These are phyloP conservation scores for Cremastinae sp. DNA, from an alignment of 2,888 invertebrate genomes.

Conservation along the genomic window DNA sequence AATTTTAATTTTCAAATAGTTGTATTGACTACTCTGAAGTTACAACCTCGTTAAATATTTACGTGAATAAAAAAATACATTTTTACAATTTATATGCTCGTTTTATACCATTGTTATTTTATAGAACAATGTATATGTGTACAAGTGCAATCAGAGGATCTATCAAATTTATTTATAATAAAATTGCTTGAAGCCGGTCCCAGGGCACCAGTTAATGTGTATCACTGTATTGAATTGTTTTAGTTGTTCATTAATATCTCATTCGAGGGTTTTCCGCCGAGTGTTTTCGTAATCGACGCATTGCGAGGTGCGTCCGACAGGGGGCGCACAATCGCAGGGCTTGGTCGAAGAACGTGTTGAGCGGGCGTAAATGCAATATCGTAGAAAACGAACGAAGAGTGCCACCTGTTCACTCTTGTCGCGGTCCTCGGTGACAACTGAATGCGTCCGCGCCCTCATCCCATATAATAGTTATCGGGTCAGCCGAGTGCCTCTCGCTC, in stretches of 20 bases:
- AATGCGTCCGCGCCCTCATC: constrained; percentile 21
- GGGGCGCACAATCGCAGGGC: neutral
- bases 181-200: no score
- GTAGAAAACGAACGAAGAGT: constrained; percentile 34
- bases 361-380: neutral
- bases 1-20: no score
- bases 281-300: constrained; percentile 32
- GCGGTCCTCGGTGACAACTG: constrained; percentile 31
- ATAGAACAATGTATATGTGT: no score
- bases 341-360: constrained; percentile 15
- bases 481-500: neutral
- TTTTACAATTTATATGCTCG: no score
- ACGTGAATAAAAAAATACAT: no score
- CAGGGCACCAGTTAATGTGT: constrained; percentile 19
- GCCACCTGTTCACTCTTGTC: constrained; percentile 53
- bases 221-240: constrained; percentile 54
- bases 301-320: no score
- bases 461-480: constrained; percentile 36
- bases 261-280: neutral
- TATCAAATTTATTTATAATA: no score
- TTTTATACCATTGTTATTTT: no score
- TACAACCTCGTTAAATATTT: no score
- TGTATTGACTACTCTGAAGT: no score
- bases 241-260: constrained; percentile 65
- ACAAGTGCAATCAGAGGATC: no score